Conservation (phyloP, 2,797 vertebrate species). For the Betta splendens region DNA sequence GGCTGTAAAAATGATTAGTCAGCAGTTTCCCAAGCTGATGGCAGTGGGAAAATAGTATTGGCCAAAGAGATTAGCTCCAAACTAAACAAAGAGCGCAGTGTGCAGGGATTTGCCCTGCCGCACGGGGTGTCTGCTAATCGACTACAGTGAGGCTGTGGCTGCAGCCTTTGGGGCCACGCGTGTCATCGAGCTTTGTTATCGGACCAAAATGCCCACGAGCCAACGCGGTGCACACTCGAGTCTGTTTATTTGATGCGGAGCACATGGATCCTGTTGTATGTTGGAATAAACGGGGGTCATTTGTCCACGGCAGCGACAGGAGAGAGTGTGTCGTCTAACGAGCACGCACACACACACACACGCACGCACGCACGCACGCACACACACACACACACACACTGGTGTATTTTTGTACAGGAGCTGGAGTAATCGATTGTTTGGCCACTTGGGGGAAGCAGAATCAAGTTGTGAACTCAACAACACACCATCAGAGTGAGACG, state of each 20-base stretch:
- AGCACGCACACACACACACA: no score
- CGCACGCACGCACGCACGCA: no score
- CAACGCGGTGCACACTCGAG: constrained; percentile 33
- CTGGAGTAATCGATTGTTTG: no score
- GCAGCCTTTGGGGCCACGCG: constrained; percentile 30
- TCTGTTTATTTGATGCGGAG: constrained; percentile 38
- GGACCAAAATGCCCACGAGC: constrained; percentile 51
- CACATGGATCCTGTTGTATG: constrained; percentile 51
- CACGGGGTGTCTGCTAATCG: constrained; percentile 28
- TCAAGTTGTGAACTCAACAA: background rate
- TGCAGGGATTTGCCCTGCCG: constrained; percentile 47
- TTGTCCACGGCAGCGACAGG: constrained; percentile 17
- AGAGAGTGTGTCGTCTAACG: no score
- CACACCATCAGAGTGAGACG: no score
- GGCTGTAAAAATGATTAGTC: constrained; percentile 39
- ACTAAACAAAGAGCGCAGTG: constrained; percentile 64
- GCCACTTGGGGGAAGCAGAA: constrained; percentile 3
- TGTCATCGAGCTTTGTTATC: constrained; percentile 40
- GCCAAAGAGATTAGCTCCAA: constrained; percentile 54
- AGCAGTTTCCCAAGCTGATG: constrained; percentile 41
- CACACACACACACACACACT: no score
- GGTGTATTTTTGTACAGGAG: no score
- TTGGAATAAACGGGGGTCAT: constrained; percentile 15
- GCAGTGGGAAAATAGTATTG: constrained; percentile 20
- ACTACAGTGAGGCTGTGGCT: constrained; percentile 23